Conservation (phyloP, 2,113 vertebrate species). For the Myrmecobius fasciatus region DNA sequence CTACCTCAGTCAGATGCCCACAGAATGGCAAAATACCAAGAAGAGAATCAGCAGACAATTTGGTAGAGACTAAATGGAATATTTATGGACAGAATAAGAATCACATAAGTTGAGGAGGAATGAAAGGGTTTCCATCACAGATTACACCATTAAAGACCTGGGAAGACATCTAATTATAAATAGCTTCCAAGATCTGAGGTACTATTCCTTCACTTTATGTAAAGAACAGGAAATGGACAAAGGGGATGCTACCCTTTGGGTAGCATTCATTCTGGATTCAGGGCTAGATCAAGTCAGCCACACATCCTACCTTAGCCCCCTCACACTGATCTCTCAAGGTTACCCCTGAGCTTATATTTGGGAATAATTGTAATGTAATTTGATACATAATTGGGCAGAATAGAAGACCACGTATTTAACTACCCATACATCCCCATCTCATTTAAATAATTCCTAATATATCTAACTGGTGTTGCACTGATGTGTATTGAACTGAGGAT, state of each 20-base stretch:
- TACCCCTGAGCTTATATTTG: slow-evolving; percentile 83
- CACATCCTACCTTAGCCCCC: slow-evolving; percentile 61
- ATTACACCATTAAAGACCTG: neutral
- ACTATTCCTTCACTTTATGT: neutral
- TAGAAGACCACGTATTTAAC: slow-evolving; percentile 84
- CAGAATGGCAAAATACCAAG: neutral
- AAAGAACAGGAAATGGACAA: neutral
- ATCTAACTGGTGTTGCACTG: slow-evolving; percentile 79
- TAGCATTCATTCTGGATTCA: neutral
- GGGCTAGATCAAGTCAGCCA: neutral
- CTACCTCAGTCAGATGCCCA: neutral
- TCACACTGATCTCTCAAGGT: slow-evolving; percentile 65
- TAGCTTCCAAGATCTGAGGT: neutral
- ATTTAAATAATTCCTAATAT: slow-evolving; percentile 89
- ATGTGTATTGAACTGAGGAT: slow-evolving; percentile 86
- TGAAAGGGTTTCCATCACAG: neutral
- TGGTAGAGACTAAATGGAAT: neutral
- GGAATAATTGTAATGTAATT: slow-evolving; percentile 85
- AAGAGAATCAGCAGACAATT: neutral
- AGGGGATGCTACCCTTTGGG: neutral
- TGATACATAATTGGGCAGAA: slow-evolving; percentile 85
- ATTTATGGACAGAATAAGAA: neutral
- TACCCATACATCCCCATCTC: slow-evolving; percentile 85
- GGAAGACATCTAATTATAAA: neutral
- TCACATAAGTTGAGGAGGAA: neutral